Evolutionary conservation across 2,797 vertebrate genomes (phyloP).

Genomic region (Neosilurus mollespiculum): DNA sequence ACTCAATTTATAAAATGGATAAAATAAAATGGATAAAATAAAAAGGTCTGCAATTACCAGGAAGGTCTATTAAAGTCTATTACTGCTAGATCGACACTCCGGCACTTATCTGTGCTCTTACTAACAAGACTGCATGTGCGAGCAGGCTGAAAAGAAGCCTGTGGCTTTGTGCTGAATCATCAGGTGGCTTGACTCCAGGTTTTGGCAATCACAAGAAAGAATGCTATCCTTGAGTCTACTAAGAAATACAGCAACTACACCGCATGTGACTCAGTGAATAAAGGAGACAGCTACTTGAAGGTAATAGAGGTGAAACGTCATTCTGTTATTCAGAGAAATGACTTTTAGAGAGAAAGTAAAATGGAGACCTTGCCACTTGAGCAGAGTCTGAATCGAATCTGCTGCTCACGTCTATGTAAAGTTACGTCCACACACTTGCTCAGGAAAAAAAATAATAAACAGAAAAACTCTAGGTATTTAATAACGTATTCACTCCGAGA

Average conservation of each 20-base stretch:
- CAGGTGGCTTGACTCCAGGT: conserved; percentile 39
- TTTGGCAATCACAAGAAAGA: conserved; percentile 40
- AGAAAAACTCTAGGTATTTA: not conserved
- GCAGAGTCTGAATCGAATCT: not conserved
- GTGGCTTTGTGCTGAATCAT: conserved; percentile 46
- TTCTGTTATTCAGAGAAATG: not conserved
- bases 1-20: not conserved
- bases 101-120: conserved; percentile 42
- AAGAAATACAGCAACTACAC: not conserved
- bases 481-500: not conserved
- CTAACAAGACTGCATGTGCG: conserved; percentile 34
- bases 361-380: not conserved
- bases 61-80: conserved; percentile 30
- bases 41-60: not conserved
- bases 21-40: too few relatives aligned
- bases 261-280: conserved; percentile 11
- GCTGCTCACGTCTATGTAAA: not conserved
- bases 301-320: not conserved
- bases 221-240: conserved; percentile 2
- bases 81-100: conserved; percentile 30
- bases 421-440: not conserved
- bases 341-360: conserved; percentile 1
- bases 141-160: conserved; percentile 33
- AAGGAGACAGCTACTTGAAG: not conserved
- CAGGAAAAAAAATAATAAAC: not conserved